These are phyloP conservation scores for Elephas maximus DNA, from an alignment of 2,113 vertebrate species.

Conservation along the genomic window DNA sequence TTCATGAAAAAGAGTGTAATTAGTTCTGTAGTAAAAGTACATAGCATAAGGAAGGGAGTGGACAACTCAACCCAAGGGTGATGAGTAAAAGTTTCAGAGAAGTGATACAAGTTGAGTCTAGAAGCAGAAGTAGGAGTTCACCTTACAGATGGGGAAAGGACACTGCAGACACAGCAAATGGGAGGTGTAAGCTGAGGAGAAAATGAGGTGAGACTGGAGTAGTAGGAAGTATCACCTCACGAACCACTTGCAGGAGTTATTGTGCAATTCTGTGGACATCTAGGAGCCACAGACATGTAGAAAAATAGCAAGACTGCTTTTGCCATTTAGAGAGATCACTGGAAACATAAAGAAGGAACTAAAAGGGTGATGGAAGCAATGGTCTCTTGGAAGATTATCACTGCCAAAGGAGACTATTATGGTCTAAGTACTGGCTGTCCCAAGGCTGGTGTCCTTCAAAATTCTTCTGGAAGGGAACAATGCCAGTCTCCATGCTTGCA, in stretches of 20 bases:
- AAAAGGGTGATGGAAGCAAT: neutral
- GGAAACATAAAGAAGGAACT: neutral
- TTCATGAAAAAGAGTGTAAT: neutral
- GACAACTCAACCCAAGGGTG: neutral
- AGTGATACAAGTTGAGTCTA: neutral
- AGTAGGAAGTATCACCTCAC: neutral
- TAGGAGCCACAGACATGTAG: too few relatives aligned
- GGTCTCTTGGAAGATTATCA: neutral
- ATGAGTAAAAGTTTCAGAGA: neutral
- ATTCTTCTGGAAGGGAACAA: neutral
- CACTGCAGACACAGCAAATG: too few relatives aligned
- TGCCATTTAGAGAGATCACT: neutral
- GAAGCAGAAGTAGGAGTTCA: neutral
- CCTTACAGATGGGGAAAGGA: accelerated
- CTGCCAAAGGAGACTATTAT: neutral
- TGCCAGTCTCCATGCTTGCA: neutral
- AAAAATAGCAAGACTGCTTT: neutral
- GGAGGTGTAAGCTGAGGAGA: too few relatives aligned
- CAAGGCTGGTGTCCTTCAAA: neutral
- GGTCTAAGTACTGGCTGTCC: neutral
- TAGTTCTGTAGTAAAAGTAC: neutral
- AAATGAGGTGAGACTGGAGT: neutral
- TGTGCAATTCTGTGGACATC: neutral
- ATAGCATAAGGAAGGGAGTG: neutral
- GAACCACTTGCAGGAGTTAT: neutral